Evolutionary conservation across 2,797 vertebrate species (phyloP).

Genomic region (Argentina silus): DNA sequence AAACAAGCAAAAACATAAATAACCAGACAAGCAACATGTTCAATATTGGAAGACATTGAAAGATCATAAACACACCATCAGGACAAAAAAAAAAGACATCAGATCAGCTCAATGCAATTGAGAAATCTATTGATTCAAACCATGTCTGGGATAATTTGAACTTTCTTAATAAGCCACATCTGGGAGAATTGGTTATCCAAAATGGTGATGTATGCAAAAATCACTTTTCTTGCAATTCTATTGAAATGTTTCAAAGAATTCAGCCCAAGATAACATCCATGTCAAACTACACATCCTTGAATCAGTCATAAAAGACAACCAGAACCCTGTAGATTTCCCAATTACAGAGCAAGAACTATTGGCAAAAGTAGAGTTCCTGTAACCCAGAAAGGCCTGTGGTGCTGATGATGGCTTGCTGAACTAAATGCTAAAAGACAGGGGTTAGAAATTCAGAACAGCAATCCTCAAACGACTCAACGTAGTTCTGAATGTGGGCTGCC

Average conservation of each 20-base stretch:
- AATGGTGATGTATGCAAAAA: conserved; percentile 10
- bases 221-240: conserved; percentile 1
- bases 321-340: conserved; percentile 18
- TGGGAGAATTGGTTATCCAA: conserved; percentile 2
- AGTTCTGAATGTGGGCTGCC: too few species aligned
- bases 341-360: conserved; percentile 11
- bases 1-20: background rate
- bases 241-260: background rate
- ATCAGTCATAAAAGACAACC: background rate
- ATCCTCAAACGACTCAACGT: background rate
- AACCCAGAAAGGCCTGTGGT: conserved; percentile 15
- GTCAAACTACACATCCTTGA: background rate
- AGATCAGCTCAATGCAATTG: conserved; percentile 18
- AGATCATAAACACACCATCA: conserved; percentile 8
- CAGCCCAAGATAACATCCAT: background rate
- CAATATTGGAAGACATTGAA: conserved; percentile 10
- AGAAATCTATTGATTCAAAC: conserved; percentile 21
- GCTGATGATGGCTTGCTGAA: conserved; percentile 13
- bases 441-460: background rate
- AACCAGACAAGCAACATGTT: background rate
- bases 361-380: background rate
- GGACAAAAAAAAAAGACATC: conserved; percentile 19
- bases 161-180: background rate
- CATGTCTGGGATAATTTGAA: conserved; percentile 14
- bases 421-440: conserved; percentile 1